phyloP scores from a whole-genome alignment of 2,113 vertebrate genomes.

The Conger conger region DNA sequence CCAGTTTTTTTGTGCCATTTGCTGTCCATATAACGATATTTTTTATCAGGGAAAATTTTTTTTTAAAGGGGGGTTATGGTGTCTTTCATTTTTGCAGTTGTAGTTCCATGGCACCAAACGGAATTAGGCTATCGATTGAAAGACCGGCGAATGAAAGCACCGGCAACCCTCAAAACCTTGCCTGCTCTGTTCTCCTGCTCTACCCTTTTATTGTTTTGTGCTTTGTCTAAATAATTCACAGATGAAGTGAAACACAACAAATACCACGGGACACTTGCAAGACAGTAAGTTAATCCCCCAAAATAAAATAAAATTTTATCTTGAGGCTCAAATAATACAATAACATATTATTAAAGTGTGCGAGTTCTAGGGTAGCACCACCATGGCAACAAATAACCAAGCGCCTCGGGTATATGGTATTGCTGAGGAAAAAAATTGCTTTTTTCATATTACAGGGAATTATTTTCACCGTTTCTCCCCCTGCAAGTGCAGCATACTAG shows the following conservation, averaged over 20 bases:
- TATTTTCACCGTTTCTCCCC: constrained; percentile 54
- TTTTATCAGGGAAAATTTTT: not conserved
- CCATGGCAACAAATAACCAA: constrained; percentile 72
- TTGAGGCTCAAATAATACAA: constrained; percentile 73
- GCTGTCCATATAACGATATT: not conserved
- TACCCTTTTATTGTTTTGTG: constrained; percentile 39
- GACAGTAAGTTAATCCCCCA: constrained; percentile 70
- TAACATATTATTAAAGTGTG: constrained; percentile 74
- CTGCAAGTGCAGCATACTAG: constrained; percentile 51
- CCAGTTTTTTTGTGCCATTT: not conserved
- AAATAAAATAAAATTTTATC: constrained; percentile 76
- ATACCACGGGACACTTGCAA: constrained; percentile 69
- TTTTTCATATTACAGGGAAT: constrained; percentile 52
- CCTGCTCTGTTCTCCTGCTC: constrained; percentile 51
- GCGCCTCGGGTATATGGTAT: constrained; percentile 66
- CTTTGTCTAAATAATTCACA: constrained; percentile 76
- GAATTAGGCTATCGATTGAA: constrained; percentile 70
- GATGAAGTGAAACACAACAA: constrained; percentile 76
- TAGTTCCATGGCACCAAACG: constrained; percentile 58
- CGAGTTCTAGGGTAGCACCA: constrained; percentile 62
- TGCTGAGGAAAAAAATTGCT: constrained; percentile 60
- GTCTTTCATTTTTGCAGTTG: constrained; percentile 39
- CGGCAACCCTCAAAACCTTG: constrained; percentile 46
- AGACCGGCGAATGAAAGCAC: constrained; percentile 59
- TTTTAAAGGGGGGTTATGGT: constrained; percentile 49